phyloP scores from a whole-genome alignment of 2,797 vertebrate genomes.

The Danio jaintianensis region DNA sequence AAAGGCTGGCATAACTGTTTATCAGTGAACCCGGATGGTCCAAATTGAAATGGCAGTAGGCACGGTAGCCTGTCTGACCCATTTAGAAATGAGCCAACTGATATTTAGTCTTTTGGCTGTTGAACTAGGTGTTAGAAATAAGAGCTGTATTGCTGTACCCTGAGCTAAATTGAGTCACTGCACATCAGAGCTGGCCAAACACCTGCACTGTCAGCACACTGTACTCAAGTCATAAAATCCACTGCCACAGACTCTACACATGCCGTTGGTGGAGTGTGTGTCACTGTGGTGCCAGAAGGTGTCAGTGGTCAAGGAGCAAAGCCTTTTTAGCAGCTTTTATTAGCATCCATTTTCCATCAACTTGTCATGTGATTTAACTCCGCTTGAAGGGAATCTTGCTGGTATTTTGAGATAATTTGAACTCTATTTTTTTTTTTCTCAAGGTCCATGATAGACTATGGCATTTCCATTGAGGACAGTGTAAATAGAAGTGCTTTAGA shows the following conservation, averaged over 20 bases:
- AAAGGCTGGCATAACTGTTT: conserved; percentile 7
- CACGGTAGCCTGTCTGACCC: conserved; percentile 11
- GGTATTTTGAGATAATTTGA: conserved; percentile 43
- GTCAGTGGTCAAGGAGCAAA: neutral
- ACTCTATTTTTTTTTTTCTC: no score
- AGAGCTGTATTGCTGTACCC: conserved; percentile 29
- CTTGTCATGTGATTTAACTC: conserved; percentile 23
- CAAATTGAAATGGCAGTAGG: neutral
- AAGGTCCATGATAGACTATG: neutral
- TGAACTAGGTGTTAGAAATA: conserved; percentile 42
- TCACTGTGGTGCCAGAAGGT: conserved; percentile 6
- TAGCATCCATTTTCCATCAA: conserved; percentile 15
- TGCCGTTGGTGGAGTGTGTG: neutral
- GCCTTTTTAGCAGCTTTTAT: conserved; percentile 32
- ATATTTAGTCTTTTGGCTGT: conserved; percentile 27
- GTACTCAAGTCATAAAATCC: neutral
- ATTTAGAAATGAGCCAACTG: conserved; percentile 24
- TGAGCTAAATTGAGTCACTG: conserved; percentile 17
- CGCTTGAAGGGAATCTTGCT: neutral
- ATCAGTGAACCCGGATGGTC: neutral
- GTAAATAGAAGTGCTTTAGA: neutral
- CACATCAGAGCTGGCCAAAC: conserved; percentile 2
- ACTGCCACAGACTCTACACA: neutral
- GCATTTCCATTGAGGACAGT: neutral
- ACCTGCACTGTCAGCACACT: neutral